These are phyloP conservation scores for Mythimna pallens DNA, from an alignment of 2,888 invertebrate genomes.

Conservation along the genomic window DNA sequence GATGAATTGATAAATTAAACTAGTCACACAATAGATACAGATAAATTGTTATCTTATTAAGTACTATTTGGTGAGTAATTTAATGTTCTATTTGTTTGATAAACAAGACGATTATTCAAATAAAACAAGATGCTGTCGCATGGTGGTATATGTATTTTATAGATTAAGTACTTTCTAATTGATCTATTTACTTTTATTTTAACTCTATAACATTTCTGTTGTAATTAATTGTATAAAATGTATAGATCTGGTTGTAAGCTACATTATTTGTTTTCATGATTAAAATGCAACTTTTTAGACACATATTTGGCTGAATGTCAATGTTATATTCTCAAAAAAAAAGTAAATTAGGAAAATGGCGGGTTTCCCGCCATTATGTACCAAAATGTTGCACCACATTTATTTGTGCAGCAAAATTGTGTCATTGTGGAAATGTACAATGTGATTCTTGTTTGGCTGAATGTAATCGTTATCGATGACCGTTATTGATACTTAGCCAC, in stretches of 20 bases:
- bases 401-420: conserved; percentile 22
- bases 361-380: conserved; percentile 20
- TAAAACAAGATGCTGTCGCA: conserved; percentile 1
- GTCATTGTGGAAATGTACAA: conserved; percentile 30
- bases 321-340: background rate
- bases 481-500: conserved; percentile 22
- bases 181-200: conserved; percentile 13
- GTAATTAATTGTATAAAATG: conserved; percentile 25
- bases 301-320: background rate
- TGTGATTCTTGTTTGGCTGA: conserved; percentile 24
- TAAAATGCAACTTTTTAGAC: background rate
- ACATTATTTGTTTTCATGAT: background rate
- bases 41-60: conserved; percentile 33
- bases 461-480: conserved; percentile 20
- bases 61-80: conserved; percentile 54
- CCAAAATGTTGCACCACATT: background rate
- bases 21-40: conserved; percentile 46
- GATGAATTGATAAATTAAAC: conserved; percentile 46
- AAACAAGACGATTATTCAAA: conserved; percentile 16
- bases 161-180: conserved; percentile 33
- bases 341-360: conserved; percentile 15
- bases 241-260: conserved; percentile 40
- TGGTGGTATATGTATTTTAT: conserved; percentile 17
- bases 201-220: conserved; percentile 27
- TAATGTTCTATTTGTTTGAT: conserved; percentile 24